Evolutionary conservation across 2,888 invertebrate genomes (phyloP).

Genomic region (Ecliptopera silaceata): DNA sequence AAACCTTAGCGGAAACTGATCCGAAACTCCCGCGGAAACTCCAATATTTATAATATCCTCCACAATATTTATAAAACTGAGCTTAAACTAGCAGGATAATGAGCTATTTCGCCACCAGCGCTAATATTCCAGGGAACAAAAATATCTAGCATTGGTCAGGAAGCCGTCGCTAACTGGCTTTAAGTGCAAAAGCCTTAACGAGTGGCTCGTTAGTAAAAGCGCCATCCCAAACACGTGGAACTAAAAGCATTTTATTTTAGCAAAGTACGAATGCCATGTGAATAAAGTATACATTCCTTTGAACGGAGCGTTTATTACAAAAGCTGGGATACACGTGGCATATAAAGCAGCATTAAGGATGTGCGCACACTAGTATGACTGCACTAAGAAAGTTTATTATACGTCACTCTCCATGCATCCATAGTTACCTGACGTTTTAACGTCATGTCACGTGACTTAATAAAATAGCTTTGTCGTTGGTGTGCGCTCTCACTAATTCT

Average conservation of each 20-base stretch:
- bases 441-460: no score
- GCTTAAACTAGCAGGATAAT: no score
- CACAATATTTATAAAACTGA: no score
- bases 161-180: conserved; percentile 27
- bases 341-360: conserved; percentile 27
- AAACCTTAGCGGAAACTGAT: no score
- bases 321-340: conserved; percentile 22
- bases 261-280: conserved; percentile 18
- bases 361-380: no score
- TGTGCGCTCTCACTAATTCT: no score
- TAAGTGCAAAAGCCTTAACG: conserved; percentile 30
- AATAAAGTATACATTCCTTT: conserved; percentile 25
- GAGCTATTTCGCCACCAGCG: neutral
- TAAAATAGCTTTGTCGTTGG: no score
- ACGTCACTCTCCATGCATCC: no score
- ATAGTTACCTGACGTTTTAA: no score
- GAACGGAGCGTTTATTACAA: conserved; percentile 19
- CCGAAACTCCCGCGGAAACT: no score
- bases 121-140: conserved; percentile 3
- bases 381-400: no score
- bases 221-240: conserved; percentile 28
- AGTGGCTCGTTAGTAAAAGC: conserved; percentile 30
- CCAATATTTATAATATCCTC: no score
- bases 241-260: conserved; percentile 27
- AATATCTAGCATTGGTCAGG: conserved; percentile 20